Percentiles rank a stretch among this genome's conserved stretches.
Evolutionary conservation across 1,140 invertebrate genomes (phyloP).

Genomic region (Pissodes strobi): DNA sequence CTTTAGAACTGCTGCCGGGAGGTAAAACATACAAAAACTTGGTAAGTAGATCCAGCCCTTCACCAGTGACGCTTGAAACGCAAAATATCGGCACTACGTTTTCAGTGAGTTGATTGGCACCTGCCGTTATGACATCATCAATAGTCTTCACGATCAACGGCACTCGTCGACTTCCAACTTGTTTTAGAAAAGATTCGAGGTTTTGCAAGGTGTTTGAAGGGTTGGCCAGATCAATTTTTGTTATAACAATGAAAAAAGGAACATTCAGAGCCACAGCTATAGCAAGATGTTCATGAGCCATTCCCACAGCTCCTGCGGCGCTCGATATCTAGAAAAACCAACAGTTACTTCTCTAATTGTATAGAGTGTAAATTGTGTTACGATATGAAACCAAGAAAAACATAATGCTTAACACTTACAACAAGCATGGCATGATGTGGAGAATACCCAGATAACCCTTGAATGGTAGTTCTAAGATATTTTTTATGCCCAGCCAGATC

Average conservation of each 20-base stretch:
- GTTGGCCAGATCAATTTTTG: slow-evolving; percentile 83
- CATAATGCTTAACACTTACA: slow-evolving; percentile 61
- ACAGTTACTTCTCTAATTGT: slow-evolving; percentile 20
- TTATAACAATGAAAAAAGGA: slow-evolving; percentile 88
- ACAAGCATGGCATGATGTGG: slow-evolving; percentile 96
- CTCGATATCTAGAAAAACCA: slow-evolving; percentile 59
- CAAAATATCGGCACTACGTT: slow-evolving; percentile 86
- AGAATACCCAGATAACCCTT: slow-evolving; percentile 90
- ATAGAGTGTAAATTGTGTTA: background rate
- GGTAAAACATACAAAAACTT: slow-evolving; percentile 78
- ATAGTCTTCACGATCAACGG: slow-evolving; percentile 70
- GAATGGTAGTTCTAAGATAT: slow-evolving; percentile 93
- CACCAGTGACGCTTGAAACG: slow-evolving; percentile 93
- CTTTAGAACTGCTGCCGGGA: slow-evolving; percentile 69
- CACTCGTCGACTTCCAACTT: slow-evolving; percentile 56
- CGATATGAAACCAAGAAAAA: too few relatives aligned
- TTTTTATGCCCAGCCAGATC: slow-evolving; percentile 97
- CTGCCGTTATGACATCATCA: slow-evolving; percentile 74
- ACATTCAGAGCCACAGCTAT: slow-evolving; percentile 83
- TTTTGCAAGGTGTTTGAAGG: slow-evolving; percentile 64
- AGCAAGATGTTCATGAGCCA: slow-evolving; percentile 82
- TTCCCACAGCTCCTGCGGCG: slow-evolving; percentile 68
- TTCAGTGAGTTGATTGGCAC: slow-evolving; percentile 64
- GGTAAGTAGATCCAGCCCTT: slow-evolving; percentile 78
- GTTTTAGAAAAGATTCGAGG: slow-evolving; percentile 69